Conservation (phyloP, 2,797 vertebrate genomes). For the Tauraco hartlaubi region DNA sequence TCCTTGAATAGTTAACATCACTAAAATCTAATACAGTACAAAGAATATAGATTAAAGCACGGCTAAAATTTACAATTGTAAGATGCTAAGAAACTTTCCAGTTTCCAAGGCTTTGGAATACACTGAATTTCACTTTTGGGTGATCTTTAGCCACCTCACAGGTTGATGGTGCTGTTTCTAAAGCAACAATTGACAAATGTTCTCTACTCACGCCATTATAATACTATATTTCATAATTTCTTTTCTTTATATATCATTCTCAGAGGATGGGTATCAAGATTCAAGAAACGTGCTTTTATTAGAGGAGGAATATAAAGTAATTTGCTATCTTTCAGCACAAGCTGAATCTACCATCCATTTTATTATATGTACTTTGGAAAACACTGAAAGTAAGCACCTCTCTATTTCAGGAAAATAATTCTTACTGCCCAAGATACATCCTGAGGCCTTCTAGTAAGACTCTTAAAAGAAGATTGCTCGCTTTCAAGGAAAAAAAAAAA, state of each 20-base stretch:
- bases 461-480: not conserved
- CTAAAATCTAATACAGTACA: not conserved
- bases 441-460: not conserved
- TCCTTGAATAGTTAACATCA: not conserved
- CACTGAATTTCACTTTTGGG: not conserved
- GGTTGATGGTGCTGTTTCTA: not conserved
- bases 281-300: not conserved
- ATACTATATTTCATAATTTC: not conserved
- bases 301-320: not conserved
- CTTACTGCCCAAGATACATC: not conserved
- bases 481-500: not conserved
- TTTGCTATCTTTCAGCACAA: not conserved
- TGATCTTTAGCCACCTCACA: not conserved
- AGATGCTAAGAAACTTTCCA: not conserved
- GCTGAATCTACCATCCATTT: not conserved
- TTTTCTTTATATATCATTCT: not conserved
- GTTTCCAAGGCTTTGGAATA: not conserved
- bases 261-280: not conserved
- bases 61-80: not conserved
- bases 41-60: not conserved
- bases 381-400: not conserved
- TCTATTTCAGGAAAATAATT: not conserved
- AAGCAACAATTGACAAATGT: not conserved
- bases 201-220: not conserved
- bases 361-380: not conserved